Evolutionary conservation across 92 coral and sea anemone genomes (phyloP), one percentile per base, ranked within the genome.

Genomic region (Paramuricea clavata): DNA sequence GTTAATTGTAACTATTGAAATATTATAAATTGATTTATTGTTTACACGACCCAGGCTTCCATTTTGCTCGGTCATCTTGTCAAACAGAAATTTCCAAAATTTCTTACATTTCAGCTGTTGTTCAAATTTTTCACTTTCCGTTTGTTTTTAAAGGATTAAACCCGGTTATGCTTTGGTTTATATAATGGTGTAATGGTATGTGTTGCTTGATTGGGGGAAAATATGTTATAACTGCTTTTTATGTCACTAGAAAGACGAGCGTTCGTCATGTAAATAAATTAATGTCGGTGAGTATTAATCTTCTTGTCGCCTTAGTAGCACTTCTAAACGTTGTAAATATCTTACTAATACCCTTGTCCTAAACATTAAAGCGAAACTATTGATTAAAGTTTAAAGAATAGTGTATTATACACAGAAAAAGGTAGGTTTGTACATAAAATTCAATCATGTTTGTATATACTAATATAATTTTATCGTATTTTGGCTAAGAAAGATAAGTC

Each of bases 21-120:
- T n/a, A n/a, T n/a, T 10, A 65, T 65, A 65, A 62, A 65, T 65
- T 28, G 28, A 12, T 60, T n/a, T 1, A 65, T 65, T 65, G 72
- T 65, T 65, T 65, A 65, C 41, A 31, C 10, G 72, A 19, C 39
- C 72, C 72, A 65, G 72, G 12, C 68, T 33, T 31, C 35, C 6
- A 6, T 22, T 16, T 65, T n/a, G 41, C 8, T 21, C 72, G 39
- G 35, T n/a, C 72, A 65, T 65, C 72, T 16, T 65, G 39, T 65
- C 72, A 65, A 65, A 11, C 31, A 26, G 19, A 54, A 65, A 31
- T 15, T 65, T 65, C 41, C 12, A 13, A 23, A 56, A 56, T 56
- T 56, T 56, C 64, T 56, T 0, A 33, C 41, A 31, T 2, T 65
- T 65, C 35, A 30, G 72, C 72, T 65, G 72, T 65, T 65, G 17